Evolutionary conservation across 2,113 vertebrate genomes (phyloP).

Genomic region (Natator depressus): DNA sequence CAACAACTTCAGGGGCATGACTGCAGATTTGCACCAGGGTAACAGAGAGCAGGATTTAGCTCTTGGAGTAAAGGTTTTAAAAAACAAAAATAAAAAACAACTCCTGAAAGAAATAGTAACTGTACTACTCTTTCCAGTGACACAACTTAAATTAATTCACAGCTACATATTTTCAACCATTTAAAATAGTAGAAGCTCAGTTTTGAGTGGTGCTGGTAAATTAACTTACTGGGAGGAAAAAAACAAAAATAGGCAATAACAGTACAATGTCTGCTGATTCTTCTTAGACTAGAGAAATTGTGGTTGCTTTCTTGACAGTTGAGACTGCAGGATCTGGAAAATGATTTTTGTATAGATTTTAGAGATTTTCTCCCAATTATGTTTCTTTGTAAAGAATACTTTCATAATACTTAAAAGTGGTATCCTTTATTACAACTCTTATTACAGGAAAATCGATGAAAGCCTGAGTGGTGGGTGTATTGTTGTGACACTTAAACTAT

Average conservation of each 20-base stretch:
- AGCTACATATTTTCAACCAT: not conserved
- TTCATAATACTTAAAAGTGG: slow-evolving; percentile 62
- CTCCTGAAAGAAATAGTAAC: not conserved
- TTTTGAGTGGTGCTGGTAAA: slow-evolving; percentile 58
- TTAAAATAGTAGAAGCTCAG: not conserved
- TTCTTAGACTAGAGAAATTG: slow-evolving; percentile 17
- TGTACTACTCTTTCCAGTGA: not conserved
- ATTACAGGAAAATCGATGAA: slow-evolving; percentile 68
- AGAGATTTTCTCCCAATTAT: slow-evolving; percentile 61
- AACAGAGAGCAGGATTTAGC: slow-evolving; percentile 20
- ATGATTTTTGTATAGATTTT: slow-evolving; percentile 66
- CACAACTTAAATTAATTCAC: slow-evolving; percentile 10
- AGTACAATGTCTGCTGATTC: slow-evolving; percentile 19
- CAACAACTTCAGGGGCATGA: slow-evolving; percentile 4
- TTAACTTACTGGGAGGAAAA: slow-evolving; percentile 2
- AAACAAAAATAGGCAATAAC: slow-evolving; percentile 40
- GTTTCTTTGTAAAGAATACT: slow-evolving; percentile 57
- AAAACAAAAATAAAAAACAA: not conserved
- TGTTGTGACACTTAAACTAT: slow-evolving; percentile 82
- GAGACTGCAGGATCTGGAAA: slow-evolving; percentile 54
- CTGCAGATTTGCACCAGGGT: not conserved
- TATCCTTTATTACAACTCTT: slow-evolving; percentile 74
- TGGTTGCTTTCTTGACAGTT: slow-evolving; percentile 62
- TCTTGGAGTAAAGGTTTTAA: not conserved
- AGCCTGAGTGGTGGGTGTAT: slow-evolving; percentile 76